Conservation (phyloP, 2,888 invertebrate species). For the Diaprepes abbreviatus region DNA sequence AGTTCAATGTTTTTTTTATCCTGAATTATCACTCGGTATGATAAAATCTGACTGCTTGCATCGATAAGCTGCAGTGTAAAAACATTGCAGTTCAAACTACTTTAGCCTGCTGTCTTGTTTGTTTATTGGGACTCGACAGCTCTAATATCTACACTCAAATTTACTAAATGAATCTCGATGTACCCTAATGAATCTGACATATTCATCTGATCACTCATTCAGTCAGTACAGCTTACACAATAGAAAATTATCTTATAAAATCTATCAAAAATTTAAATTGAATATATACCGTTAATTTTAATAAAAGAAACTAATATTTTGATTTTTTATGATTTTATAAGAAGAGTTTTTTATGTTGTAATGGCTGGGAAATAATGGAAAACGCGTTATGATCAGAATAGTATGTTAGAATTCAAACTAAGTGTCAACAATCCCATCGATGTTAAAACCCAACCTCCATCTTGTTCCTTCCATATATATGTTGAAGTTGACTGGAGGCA, state of each 20-base stretch:
- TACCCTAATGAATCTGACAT: constrained; percentile 25
- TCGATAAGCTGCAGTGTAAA: constrained; percentile 53
- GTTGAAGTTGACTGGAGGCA: constrained; percentile 58
- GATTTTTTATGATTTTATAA: not conserved
- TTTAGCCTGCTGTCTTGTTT: constrained; percentile 47
- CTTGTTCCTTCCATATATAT: constrained; percentile 51
- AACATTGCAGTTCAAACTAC: constrained; percentile 45
- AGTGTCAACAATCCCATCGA: constrained; percentile 41
- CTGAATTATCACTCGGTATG: constrained; percentile 64
- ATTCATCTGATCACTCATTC: constrained; percentile 33
- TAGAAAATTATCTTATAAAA: too few relatives aligned
- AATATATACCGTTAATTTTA: too few relatives aligned
- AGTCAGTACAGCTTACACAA: not conserved
- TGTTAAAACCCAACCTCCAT: constrained; percentile 42
- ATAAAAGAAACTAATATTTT: too few relatives aligned
- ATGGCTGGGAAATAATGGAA: not conserved
- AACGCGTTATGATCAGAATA: constrained; percentile 25
- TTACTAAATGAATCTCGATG: constrained; percentile 28
- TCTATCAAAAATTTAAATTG: too few relatives aligned
- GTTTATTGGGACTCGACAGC: constrained; percentile 41
- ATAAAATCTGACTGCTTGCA: constrained; percentile 66
- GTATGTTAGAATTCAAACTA: constrained; percentile 37
- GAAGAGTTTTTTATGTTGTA: not conserved
- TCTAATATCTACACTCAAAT: constrained; percentile 31
- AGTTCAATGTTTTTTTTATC: constrained; percentile 67